These are phyloP conservation scores for Carterocephalus palaemon DNA, from an alignment of 2,888 invertebrate genomes.

Conservation along the genomic window DNA sequence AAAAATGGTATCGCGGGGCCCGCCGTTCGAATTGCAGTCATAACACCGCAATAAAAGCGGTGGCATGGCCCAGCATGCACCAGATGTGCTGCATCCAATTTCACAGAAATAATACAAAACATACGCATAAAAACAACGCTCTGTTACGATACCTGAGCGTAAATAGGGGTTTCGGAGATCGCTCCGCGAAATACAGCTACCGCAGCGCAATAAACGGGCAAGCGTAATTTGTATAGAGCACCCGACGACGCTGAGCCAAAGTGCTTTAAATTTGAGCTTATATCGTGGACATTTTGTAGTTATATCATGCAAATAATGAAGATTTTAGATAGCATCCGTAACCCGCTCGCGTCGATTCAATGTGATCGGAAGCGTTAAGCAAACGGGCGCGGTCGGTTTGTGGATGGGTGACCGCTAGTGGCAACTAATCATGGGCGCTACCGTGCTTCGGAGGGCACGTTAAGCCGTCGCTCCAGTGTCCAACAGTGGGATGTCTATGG, in stretches of 20 bases:
- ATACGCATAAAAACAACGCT: slow-evolving; percentile 54
- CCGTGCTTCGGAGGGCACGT: too few species aligned
- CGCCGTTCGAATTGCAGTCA: slow-evolving; percentile 62
- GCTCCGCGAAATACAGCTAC: slow-evolving; percentile 49
- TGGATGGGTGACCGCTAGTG: too few species aligned
- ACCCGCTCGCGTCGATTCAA: too few species aligned
- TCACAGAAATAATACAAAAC: slow-evolving; percentile 58
- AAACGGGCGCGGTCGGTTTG: too few species aligned
- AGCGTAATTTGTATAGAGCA: slow-evolving; percentile 10
- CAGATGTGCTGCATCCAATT: slow-evolving; percentile 65
- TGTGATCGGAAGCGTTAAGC: too few species aligned
- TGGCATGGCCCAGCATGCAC: slow-evolving; percentile 43
- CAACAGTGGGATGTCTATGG: too few species aligned
- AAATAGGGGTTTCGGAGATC: slow-evolving; percentile 64
- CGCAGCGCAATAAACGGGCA: slow-evolving; percentile 21
- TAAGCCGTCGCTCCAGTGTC: too few species aligned
- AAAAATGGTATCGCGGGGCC: slow-evolving; percentile 42
- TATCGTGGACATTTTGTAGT: too few species aligned
- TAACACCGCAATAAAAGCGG: slow-evolving; percentile 65
- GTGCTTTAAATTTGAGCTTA: slow-evolving; percentile 4
- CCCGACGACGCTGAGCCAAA: slow-evolving; percentile 1
- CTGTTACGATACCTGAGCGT: slow-evolving; percentile 60
- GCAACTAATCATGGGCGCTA: too few species aligned
- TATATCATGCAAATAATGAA: too few species aligned
- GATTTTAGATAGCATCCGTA: too few species aligned